phyloP scores from a whole-genome alignment of 2,113 vertebrate species.

The Microcebus jonahi region DNA sequence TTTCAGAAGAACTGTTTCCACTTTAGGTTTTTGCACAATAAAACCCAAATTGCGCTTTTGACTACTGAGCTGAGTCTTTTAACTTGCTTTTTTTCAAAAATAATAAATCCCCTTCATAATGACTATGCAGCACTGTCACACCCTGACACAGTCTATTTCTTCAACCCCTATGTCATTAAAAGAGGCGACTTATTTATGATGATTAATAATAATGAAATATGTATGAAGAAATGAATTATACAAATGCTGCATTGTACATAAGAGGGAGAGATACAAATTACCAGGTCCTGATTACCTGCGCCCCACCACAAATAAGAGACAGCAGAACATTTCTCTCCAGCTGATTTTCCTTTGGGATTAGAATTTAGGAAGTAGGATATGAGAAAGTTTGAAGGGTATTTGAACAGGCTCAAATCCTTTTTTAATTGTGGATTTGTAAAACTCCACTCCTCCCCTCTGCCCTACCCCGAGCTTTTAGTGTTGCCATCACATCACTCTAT shows the following conservation, averaged over 20 bases:
- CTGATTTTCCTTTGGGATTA: conserved; percentile 50
- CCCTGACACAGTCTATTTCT: conserved; percentile 74
- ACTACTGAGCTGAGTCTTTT: conserved; percentile 78
- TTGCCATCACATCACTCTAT: conserved; percentile 43
- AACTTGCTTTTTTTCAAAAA: conserved; percentile 71
- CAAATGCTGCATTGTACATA: conserved; percentile 45
- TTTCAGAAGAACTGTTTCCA: conserved; percentile 75
- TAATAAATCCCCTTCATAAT: conserved; percentile 62
- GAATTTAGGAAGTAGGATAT: neutral
- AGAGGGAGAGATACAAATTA: conserved; percentile 50
- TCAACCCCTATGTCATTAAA: conserved; percentile 71
- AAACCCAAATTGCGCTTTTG: conserved; percentile 79
- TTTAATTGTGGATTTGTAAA: conserved; percentile 51
- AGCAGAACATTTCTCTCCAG: neutral
- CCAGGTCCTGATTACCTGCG: conserved; percentile 46
- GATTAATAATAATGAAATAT: conserved; percentile 80
- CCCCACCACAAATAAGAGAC: neutral
- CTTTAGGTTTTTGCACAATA: conserved; percentile 74
- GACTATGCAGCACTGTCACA: conserved; percentile 46
- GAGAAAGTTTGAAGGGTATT: conserved; percentile 64
- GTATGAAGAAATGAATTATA: conserved; percentile 77
- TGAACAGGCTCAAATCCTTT: conserved; percentile 26
- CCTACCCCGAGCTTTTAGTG: neutral
- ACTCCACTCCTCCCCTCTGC: neutral
- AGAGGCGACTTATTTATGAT: conserved; percentile 71